phyloP scores from a whole-genome alignment of 2,888 invertebrate genomes.

The Chrysopilus asiliformis region DNA sequence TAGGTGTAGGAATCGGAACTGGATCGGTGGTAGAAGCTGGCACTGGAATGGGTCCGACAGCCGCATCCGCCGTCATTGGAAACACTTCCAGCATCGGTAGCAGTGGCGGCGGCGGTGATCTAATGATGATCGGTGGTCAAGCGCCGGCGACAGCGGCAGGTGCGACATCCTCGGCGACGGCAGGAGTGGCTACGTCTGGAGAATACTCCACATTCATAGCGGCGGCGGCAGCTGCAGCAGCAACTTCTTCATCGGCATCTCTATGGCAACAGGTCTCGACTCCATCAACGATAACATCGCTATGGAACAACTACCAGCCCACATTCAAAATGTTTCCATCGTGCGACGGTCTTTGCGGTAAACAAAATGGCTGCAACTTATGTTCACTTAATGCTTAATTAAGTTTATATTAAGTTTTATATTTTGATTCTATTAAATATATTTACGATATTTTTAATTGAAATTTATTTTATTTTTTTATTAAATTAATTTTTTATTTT shows the following conservation, averaged over 20 bases:
- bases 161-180: neutral
- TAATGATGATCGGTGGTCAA: neutral
- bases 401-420: neutral
- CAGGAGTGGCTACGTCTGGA: no score
- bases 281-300: neutral
- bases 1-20: neutral
- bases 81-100: neutral
- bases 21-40: neutral
- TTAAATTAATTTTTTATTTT: no score
- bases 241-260: neutral
- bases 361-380: conserved; percentile 3
- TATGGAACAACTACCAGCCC: neutral
- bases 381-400: conserved; percentile 1
- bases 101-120: neutral
- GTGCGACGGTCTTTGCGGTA: conserved; percentile 1
- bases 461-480: no score
- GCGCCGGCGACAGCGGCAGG: neutral
- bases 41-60: neutral
- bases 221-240: neutral
- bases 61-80: neutral
- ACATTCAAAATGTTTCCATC: neutral
- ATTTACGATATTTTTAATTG: no score
- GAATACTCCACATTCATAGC: no score
- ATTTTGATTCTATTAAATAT: no score
- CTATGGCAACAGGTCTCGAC: neutral